phyloP scores from a whole-genome alignment of 1,140 invertebrate genomes.

The Trichogramma pretiosum region DNA sequence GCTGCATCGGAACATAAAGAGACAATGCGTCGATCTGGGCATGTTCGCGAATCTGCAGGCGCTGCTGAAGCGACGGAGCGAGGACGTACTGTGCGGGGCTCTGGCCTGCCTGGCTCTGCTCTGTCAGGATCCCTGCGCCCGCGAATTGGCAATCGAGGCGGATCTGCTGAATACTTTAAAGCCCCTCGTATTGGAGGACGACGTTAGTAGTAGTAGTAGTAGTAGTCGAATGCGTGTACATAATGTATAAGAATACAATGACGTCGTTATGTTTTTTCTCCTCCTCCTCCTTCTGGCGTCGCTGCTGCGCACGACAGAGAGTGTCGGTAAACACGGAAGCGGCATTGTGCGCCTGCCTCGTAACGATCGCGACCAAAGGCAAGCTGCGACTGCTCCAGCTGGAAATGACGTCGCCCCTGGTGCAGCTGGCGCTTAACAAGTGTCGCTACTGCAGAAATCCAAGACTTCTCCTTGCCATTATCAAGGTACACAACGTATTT shows the following conservation, averaged over 20 bases:
- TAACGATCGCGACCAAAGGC: slow-evolving; percentile 23
- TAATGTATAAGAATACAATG: too few relatives aligned
- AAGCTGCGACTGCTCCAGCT: slow-evolving; percentile 25
- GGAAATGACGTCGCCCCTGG: not conserved
- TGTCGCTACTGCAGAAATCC: slow-evolving; percentile 3
- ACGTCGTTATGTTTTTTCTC: too few relatives aligned
- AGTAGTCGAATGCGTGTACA: too few relatives aligned
- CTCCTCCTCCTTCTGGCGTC: too few relatives aligned
- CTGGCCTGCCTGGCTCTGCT: slow-evolving; percentile 23
- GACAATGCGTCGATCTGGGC: slow-evolving; percentile 17
- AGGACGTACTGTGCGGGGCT: slow-evolving; percentile 18
- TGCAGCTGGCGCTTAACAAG: not conserved
- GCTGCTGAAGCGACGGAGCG: slow-evolving; percentile 20
- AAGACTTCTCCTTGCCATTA: slow-evolving; percentile 20
- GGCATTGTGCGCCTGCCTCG: slow-evolving; percentile 22
- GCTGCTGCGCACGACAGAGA: slow-evolving; percentile 16
- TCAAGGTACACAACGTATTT: slow-evolving; percentile 22
- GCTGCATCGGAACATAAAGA: slow-evolving; percentile 19
- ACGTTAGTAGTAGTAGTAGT: too few relatives aligned
- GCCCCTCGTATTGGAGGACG: not conserved
- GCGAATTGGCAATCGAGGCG: not conserved
- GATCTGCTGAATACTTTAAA: slow-evolving; percentile 2
- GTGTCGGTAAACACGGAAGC: slow-evolving; percentile 19
- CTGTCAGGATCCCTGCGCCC: slow-evolving; percentile 18
- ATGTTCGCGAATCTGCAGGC: slow-evolving; percentile 21